Percentiles rank a stretch among this genome's conserved stretches.
Conservation (phyloP, 1,140 invertebrate species). For the Oppia nitens region DNA sequence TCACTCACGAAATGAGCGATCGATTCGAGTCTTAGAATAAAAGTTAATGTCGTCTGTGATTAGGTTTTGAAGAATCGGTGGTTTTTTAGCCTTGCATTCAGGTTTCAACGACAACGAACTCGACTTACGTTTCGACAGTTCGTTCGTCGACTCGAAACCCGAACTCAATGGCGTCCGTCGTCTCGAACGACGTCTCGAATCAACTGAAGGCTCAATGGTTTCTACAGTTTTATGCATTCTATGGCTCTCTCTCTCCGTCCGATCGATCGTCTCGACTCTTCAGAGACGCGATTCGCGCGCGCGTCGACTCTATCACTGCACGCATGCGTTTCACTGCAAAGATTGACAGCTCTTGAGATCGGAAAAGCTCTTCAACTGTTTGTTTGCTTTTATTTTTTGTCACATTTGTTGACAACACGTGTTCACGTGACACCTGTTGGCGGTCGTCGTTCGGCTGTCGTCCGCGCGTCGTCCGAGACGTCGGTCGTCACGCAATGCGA, state of each 20-base stretch:
- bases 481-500: no score
- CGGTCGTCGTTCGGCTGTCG: no score
- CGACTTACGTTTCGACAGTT: not conserved
- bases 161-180: not conserved
- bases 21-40: no score
- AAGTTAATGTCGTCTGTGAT: not conserved
- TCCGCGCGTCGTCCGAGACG: no score
- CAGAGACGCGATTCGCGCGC: not conserved
- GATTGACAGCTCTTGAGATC: no score
- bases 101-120: not conserved
- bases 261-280: not conserved
- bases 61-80: not conserved
- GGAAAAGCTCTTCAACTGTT: no score
- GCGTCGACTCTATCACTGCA: not conserved
- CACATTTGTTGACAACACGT: no score
- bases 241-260: no score
- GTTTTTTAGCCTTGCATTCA: not conserved
- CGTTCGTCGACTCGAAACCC: not conserved
- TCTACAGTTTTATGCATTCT: no score
- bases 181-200: not conserved
- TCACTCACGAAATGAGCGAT: slow-evolving; percentile 17
- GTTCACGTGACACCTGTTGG: no score
- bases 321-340: not conserved
- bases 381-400: no score
- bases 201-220: not conserved